phyloP scores from a whole-genome alignment of 92 coral and sea anemone species.

The Zoanthus gigantus region DNA sequence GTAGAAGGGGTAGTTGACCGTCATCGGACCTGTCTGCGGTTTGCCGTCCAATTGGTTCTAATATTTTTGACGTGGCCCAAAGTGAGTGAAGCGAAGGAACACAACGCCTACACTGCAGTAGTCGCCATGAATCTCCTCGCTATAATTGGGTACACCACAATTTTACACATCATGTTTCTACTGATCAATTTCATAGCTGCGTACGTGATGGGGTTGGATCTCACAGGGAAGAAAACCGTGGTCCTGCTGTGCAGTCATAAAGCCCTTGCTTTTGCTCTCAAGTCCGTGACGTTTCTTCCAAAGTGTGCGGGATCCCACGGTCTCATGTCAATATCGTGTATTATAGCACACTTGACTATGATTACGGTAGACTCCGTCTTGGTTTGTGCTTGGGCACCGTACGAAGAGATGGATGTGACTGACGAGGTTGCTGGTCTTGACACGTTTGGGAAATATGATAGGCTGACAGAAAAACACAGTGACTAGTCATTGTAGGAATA shows the following conservation, averaged over 20 bases:
- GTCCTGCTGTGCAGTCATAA: conserved; percentile 91
- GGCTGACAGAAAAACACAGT: conserved; percentile 2
- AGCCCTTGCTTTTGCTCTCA: conserved; percentile 82
- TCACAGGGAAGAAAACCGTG: conserved; percentile 78
- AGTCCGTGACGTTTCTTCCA: conserved; percentile 77
- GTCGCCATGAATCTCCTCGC: conserved; percentile 85
- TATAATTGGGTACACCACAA: conserved; percentile 84
- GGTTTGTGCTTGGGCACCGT: conserved; percentile 82
- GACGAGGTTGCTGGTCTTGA: conserved; percentile 25
- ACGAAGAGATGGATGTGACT: conserved; percentile 61
- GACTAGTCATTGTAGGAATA: not conserved
- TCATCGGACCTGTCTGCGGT: conserved; percentile 51
- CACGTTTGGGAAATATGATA: conserved; percentile 10
- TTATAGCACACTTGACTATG: conserved; percentile 82
- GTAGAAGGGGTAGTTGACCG: conserved; percentile 70
- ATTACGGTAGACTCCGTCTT: conserved; percentile 81
- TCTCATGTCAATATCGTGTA: conserved; percentile 84
- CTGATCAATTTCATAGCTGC: conserved; percentile 81
- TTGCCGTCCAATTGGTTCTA: conserved; percentile 54
- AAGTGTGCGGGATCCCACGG: conserved; percentile 80
- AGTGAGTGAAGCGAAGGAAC: conserved; percentile 78
- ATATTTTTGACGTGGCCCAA: conserved; percentile 83
- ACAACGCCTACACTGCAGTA: conserved; percentile 71
- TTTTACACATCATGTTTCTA: conserved; percentile 87
- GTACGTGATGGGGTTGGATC: conserved; percentile 68